Conservation (phyloP, 2,113 vertebrate genomes). For the Hoplias malabaricus region DNA sequence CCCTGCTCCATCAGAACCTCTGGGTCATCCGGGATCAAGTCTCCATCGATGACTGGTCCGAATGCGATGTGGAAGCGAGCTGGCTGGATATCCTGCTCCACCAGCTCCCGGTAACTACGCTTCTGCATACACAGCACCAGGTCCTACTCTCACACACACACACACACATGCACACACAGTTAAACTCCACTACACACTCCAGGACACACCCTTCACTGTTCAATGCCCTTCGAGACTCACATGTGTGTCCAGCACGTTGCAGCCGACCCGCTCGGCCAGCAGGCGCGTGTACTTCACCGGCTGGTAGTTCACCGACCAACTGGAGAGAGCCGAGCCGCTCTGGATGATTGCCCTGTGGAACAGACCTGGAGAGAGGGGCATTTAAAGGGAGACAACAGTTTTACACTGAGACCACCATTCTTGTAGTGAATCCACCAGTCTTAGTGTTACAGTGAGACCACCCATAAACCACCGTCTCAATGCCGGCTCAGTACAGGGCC, state of each 20-base stretch:
- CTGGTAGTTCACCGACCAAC: constrained; percentile 99
- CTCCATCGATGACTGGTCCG: constrained; percentile 94
- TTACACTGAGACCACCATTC: no score
- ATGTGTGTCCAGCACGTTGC: constrained; percentile 92
- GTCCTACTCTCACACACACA: constrained; percentile 65
- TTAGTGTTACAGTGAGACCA: no score
- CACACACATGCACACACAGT: constrained; percentile 3
- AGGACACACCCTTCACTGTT: no score
- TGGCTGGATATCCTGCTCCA: constrained; percentile 96
- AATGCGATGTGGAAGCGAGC: constrained; percentile 97
- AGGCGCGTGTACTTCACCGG: constrained; percentile 95
- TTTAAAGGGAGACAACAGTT: constrained; percentile 42
- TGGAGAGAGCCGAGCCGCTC: constrained; percentile 94
- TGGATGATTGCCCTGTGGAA: constrained; percentile 99
- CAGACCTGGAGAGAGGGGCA: constrained; percentile 79
- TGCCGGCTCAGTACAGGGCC: no score
- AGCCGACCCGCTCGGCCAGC: constrained; percentile 95
- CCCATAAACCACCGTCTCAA: no score
- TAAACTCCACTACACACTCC: no score
- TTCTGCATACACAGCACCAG: constrained; percentile 96
- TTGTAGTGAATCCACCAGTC: no score
- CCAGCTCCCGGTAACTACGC: constrained; percentile 92
- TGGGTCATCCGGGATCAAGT: constrained; percentile 96
- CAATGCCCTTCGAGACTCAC: no score
- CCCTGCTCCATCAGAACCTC: constrained; percentile 99